These are phyloP conservation scores for Volucella bombylans DNA, from an alignment of 2,888 invertebrate species.

Conservation along the genomic window DNA sequence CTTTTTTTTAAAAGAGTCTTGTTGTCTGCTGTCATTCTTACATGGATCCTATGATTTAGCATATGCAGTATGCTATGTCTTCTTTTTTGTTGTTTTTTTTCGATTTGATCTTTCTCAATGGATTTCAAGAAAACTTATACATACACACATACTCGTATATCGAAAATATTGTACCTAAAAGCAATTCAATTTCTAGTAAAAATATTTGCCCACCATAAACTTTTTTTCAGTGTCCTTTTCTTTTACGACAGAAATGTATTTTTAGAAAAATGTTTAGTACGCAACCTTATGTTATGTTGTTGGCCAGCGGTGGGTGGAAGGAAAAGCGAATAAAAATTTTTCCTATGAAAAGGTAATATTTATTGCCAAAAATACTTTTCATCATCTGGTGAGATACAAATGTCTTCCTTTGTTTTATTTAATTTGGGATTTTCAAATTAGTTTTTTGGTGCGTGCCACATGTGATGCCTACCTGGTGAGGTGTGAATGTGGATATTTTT, in stretches of 20 bases:
- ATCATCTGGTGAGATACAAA: not conserved
- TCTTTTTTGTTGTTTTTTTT: too few relatives aligned
- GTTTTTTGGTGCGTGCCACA: conserved; percentile 34
- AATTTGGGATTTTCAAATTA: conserved; percentile 1
- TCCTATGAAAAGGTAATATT: conserved; percentile 1
- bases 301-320: not conserved
- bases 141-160: conserved; percentile 14
- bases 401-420: conserved; percentile 41
- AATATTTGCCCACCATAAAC: not conserved
- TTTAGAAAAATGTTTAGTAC: conserved; percentile 39
- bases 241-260: conserved; percentile 19
- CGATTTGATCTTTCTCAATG: not conserved
- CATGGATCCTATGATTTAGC: conserved; percentile 2
- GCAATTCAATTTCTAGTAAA: conserved; percentile 9
- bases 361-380: conserved; percentile 24
- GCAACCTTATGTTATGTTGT: conserved; percentile 36
- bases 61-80: not conserved
- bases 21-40: conserved; percentile 21
- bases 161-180: not conserved
- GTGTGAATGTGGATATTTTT: conserved; percentile 53
- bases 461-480: conserved; percentile 35
- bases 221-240: not conserved
- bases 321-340: conserved; percentile 1
- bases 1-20: conserved; percentile 11
- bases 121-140: not conserved